These are phyloP conservation scores for Microdon myrmicae DNA, from an alignment of 2,888 invertebrate species.

Conservation along the genomic window DNA sequence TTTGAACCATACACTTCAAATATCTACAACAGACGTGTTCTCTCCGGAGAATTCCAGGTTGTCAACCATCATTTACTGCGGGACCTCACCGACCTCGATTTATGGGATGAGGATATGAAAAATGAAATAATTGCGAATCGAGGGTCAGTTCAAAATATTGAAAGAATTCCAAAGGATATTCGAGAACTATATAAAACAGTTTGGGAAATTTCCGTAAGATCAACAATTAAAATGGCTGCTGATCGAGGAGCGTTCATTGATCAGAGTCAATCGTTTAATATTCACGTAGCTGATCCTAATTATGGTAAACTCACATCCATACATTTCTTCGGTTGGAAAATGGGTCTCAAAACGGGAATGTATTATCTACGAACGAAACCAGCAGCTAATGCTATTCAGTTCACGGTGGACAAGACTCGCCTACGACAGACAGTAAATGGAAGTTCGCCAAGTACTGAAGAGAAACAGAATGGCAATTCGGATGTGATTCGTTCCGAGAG, in stretches of 20 bases:
- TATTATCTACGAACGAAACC: conserved; percentile 97
- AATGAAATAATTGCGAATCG: conserved; percentile 89
- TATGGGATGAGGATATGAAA: conserved; percentile 97
- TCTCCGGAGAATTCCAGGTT: conserved; percentile 95
- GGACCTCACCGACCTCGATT: conserved; percentile 87
- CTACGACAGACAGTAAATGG: conserved; percentile 61
- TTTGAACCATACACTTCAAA: conserved; percentile 98
- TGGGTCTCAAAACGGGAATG: conserved; percentile 98
- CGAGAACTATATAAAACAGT: conserved; percentile 94
- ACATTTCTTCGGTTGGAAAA: conserved; percentile 98
- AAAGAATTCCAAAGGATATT: conserved; percentile 83
- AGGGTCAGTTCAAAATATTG: conserved; percentile 93
- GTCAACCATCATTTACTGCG: conserved; percentile 95
- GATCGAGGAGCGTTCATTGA: conserved; percentile 98
- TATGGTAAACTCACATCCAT: conserved; percentile 95
- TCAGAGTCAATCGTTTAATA: conserved; percentile 97
- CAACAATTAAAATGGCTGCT: conserved; percentile 94
- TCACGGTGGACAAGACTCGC: conserved; percentile 92
- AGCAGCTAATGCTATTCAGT: conserved; percentile 95
- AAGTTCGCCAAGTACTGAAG: conserved; percentile 14
- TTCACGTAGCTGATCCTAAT: conserved; percentile 95
- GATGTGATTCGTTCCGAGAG: conserved; percentile 54
- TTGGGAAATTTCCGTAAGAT: conserved; percentile 96
- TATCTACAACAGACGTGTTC: conserved; percentile 91
- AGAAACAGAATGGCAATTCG: conserved; percentile 22